phyloP scores from a whole-genome alignment of 2,113 vertebrate genomes.

The Campylomormyrus numenius region DNA sequence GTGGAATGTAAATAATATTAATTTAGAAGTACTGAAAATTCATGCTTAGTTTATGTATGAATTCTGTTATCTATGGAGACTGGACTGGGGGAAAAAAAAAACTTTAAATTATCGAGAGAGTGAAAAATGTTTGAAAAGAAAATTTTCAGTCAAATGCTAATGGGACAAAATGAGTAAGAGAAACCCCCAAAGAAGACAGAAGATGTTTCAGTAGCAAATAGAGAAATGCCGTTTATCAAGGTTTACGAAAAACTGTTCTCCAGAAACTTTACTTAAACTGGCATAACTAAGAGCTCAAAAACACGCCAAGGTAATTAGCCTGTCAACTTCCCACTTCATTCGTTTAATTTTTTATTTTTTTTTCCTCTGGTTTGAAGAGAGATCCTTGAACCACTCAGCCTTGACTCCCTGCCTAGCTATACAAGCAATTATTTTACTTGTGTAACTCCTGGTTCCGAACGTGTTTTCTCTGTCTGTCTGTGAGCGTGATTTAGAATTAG shows the following conservation, averaged over 20 bases:
- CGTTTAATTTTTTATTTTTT: not conserved
- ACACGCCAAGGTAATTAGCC: not conserved
- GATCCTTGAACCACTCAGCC: not conserved
- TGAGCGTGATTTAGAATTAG: not conserved
- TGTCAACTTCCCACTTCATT: not conserved
- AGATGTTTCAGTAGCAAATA: not conserved
- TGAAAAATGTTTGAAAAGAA: not conserved
- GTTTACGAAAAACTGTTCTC: not conserved
- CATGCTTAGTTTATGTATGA: not conserved
- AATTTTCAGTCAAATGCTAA: not conserved
- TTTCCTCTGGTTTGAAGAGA: not conserved
- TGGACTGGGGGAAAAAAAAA: not conserved
- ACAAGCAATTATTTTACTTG: conserved; percentile 1
- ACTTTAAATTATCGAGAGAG: not conserved
- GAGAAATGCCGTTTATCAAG: not conserved
- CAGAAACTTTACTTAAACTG: not conserved
- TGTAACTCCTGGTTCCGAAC: not conserved
- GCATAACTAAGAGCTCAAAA: not conserved
- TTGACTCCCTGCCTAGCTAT: not conserved
- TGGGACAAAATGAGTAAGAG: not conserved
- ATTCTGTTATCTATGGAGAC: not conserved
- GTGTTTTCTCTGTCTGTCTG: not conserved
- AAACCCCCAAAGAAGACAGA: not conserved
- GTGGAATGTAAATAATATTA: not conserved
- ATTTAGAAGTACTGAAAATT: not conserved